Evolutionary conservation across 2,797 vertebrate genomes (phyloP).

Genomic region (Brotula barbata): DNA sequence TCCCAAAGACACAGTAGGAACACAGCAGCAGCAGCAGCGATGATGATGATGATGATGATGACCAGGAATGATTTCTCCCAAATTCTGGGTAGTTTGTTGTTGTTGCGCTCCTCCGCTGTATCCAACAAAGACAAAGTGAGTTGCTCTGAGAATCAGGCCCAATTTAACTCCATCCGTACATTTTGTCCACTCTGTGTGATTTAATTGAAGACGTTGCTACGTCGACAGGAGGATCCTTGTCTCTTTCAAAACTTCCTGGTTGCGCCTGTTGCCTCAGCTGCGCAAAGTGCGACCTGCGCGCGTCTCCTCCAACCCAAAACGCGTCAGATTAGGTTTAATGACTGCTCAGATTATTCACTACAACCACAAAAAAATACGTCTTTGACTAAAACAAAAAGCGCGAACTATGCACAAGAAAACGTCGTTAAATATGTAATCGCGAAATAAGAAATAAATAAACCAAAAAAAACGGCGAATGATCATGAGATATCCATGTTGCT

Average conservation of each 20-base stretch:
- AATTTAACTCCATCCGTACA: conserved; percentile 26
- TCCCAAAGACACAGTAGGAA: conserved; percentile 1
- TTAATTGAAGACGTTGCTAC: neutral
- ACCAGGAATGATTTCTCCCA: neutral
- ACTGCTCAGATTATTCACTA: neutral
- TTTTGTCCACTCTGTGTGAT: conserved; percentile 6
- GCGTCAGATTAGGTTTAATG: conserved; percentile 17
- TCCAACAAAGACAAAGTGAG: conserved; percentile 18
- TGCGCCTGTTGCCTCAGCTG: conserved; percentile 18
- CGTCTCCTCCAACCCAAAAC: conserved; percentile 16
- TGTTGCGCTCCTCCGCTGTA: conserved; percentile 9
- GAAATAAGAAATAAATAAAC: neutral
- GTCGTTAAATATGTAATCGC: neutral
- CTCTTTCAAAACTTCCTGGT: neutral
- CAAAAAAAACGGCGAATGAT: conserved; percentile 3
- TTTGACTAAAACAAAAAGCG: neutral
- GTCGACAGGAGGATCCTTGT: neutral
- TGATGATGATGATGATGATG: neutral
- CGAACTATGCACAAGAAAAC: neutral
- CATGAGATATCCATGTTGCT: conserved; percentile 45
- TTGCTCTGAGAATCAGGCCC: conserved; percentile 21
- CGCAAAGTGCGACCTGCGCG: conserved; percentile 23
- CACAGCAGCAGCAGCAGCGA: neutral
- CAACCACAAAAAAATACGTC: neutral
- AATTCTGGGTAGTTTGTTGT: neutral